A percentile compares a stretch with the other conserved stretches of the same genome.
Conservation (phyloP, 2,113 vertebrate species). For the Catagonus wagneri region DNA sequence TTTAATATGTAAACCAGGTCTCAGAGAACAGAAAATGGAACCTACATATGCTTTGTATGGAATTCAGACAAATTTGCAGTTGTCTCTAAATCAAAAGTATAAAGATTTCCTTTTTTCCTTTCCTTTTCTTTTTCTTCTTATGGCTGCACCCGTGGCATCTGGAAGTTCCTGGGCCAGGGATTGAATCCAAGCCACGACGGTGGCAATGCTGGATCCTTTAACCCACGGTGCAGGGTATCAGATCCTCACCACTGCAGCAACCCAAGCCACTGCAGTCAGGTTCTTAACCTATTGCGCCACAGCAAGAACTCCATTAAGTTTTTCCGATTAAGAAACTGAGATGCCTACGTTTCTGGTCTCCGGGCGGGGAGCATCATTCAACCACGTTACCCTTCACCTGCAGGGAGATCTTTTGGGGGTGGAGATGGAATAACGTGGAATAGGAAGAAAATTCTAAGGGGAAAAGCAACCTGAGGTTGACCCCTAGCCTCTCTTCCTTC, state of each 20-base stretch:
- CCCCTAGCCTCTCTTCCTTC: background rate
- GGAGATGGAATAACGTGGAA: background rate
- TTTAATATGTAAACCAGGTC: background rate
- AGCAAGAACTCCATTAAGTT: too few relatives aligned
- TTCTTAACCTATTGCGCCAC: too few relatives aligned
- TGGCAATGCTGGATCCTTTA: too few relatives aligned
- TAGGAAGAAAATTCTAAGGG: background rate
- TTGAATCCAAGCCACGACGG: too few relatives aligned
- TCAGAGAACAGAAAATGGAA: background rate
- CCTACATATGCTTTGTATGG: background rate
- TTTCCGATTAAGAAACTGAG: background rate
- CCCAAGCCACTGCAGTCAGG: too few relatives aligned
- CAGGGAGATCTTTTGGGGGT: background rate
- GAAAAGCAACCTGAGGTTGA: background rate
- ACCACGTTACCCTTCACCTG: background rate
- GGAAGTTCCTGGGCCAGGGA: too few relatives aligned
- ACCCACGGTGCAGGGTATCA: too few relatives aligned
- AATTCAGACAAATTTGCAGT: background rate
- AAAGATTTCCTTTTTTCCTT: background rate
- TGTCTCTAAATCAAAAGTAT: background rate
- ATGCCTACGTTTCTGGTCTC: background rate
- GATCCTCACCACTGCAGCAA: too few relatives aligned
- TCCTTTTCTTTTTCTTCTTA: too few relatives aligned
- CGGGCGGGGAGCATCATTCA: background rate
- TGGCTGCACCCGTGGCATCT: too few relatives aligned